Conservation (phyloP, 1,140 invertebrate species). For the Bemisia tabaci region DNA sequence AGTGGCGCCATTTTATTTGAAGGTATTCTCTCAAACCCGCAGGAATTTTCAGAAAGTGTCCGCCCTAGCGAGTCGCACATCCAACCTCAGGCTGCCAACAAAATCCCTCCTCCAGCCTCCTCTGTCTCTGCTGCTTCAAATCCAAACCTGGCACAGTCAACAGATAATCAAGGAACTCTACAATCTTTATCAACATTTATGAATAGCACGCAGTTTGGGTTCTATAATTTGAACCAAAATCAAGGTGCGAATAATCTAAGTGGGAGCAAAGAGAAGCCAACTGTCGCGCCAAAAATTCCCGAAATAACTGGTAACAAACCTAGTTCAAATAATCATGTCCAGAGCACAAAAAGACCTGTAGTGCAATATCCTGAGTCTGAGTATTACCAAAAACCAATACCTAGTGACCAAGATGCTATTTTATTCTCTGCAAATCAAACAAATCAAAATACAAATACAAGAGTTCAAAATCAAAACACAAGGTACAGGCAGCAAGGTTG, state of each 20-base stretch:
- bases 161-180: too few relatives aligned
- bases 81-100: background rate
- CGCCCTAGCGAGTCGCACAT: background rate
- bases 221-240: background rate
- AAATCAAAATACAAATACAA: too few relatives aligned
- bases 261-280: background rate
- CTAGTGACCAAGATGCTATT: background rate
- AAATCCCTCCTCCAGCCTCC: background rate
- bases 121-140: background rate
- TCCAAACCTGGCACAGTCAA: background rate
- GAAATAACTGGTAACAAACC: background rate
- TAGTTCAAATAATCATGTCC: background rate
- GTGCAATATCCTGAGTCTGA: background rate
- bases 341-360: background rate
- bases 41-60: background rate
- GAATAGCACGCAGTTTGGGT: background rate
- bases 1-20: background rate
- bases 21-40: background rate
- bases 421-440: background rate
- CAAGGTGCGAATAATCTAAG: background rate
- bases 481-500: too few relatives aligned
- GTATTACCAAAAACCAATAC: background rate
- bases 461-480: too few relatives aligned
- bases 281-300: background rate
- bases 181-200: background rate